Conservation (phyloP, 2,113 vertebrate genomes). For the Eonycteris spelaea region DNA sequence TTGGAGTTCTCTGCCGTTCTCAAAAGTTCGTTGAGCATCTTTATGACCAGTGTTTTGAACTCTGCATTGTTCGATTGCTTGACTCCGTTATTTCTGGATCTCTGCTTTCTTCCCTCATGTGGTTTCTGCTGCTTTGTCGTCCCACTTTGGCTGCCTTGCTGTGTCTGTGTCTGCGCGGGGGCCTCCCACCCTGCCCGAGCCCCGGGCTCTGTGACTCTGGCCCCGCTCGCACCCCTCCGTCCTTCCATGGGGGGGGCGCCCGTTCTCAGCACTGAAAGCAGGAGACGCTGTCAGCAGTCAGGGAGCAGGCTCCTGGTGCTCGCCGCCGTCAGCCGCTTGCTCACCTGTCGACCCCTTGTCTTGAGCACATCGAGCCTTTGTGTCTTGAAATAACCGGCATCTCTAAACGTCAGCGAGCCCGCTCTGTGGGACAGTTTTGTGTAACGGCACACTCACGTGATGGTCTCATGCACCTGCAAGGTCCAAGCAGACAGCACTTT, state of each 20-base stretch:
- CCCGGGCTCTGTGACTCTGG: background rate
- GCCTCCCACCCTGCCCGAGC: accelerated
- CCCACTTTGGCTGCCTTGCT: too few species aligned
- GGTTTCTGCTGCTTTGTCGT: too few species aligned
- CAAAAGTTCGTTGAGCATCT: too few species aligned
- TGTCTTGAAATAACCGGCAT: accelerated
- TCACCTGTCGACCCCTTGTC: background rate
- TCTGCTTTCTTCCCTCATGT: too few species aligned
- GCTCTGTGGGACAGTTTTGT: background rate
- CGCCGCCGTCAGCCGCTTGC: accelerated
- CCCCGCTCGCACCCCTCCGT: background rate
- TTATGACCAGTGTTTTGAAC: too few species aligned
- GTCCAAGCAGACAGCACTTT: background rate
- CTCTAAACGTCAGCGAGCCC: background rate
- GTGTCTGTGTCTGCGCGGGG: too few species aligned
- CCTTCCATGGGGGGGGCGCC: background rate
- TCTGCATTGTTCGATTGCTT: too few species aligned
- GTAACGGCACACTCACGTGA: background rate
- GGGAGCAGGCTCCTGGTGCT: background rate
- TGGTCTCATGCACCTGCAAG: background rate
- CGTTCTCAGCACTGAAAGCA: background rate
- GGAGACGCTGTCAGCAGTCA: accelerated
- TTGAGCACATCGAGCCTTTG: background rate
- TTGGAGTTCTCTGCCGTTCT: too few species aligned
- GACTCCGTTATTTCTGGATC: too few species aligned